phyloP scores from a whole-genome alignment of 2,888 invertebrate genomes.

The Thymelicus lineola region DNA sequence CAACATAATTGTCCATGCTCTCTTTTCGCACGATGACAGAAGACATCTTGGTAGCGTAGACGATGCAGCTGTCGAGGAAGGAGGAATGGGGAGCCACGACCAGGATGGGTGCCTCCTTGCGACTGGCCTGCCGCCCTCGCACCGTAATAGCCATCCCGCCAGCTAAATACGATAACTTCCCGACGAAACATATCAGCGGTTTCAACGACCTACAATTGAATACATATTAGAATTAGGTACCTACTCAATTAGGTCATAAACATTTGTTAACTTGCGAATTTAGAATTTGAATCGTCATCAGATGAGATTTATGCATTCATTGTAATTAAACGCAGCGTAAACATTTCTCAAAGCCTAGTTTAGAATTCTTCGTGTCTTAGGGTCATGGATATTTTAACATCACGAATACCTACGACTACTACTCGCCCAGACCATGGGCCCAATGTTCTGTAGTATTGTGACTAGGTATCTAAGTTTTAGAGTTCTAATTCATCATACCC shows the following conservation, averaged over 20 bases:
- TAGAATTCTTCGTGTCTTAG: too few species aligned
- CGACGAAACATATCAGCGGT: conserved; percentile 89
- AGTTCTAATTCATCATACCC: too few species aligned
- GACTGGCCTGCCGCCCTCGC: conserved; percentile 90
- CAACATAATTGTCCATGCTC: conserved; percentile 93
- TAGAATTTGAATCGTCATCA: conserved; percentile 7
- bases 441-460: too few species aligned
- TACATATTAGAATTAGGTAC: not conserved
- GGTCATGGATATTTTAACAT: too few species aligned
- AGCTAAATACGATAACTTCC: conserved; percentile 89
- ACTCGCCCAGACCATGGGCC: too few species aligned
- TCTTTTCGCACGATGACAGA: conserved; percentile 94
- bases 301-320: not conserved
- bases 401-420: too few species aligned
- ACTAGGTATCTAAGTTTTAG: too few species aligned
- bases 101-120: conserved; percentile 93
- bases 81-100: conserved; percentile 96
- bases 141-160: conserved; percentile 92
- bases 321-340: too few species aligned
- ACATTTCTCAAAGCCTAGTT: too few species aligned
- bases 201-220: conserved; percentile 80
- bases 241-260: not conserved
- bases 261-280: not conserved
- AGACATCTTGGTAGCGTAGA: conserved; percentile 92
- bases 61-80: conserved; percentile 94